These are phyloP conservation scores for Patagioenas fasciata DNA, from an alignment of 2,113 vertebrate species.

Conservation along the genomic window DNA sequence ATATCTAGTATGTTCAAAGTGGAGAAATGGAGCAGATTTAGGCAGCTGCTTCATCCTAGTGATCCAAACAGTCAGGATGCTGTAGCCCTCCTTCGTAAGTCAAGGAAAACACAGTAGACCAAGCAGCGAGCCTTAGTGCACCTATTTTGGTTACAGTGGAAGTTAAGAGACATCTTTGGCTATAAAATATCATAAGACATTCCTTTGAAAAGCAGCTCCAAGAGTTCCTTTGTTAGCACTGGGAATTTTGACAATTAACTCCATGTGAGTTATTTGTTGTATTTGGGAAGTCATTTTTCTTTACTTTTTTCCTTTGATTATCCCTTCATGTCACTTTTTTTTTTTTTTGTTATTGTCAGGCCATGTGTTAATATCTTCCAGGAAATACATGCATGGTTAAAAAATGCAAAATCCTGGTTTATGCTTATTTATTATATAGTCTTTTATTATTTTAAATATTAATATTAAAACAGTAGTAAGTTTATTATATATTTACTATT, in stretches of 20 bases:
- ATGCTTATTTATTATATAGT: background rate
- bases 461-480: background rate
- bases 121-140: background rate
- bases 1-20: background rate
- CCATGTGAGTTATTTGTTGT: background rate
- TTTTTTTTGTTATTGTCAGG: background rate
- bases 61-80: background rate
- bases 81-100: background rate
- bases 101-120: background rate
- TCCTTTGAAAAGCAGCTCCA: background rate
- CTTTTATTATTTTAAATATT: background rate
- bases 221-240: background rate
- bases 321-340: background rate
- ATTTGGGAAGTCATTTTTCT: background rate
- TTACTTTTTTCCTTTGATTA: background rate
- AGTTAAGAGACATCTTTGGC: background rate
- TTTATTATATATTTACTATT: background rate
- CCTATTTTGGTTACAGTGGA: background rate
- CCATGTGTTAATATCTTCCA: background rate
- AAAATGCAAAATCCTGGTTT: background rate
- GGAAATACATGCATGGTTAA: background rate
- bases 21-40: background rate
- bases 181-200: background rate
- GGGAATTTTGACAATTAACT: background rate
- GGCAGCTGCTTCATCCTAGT: background rate